Evolutionary conservation across 1,140 invertebrate species (phyloP).

Genomic region (Pseudoatta argentina): DNA sequence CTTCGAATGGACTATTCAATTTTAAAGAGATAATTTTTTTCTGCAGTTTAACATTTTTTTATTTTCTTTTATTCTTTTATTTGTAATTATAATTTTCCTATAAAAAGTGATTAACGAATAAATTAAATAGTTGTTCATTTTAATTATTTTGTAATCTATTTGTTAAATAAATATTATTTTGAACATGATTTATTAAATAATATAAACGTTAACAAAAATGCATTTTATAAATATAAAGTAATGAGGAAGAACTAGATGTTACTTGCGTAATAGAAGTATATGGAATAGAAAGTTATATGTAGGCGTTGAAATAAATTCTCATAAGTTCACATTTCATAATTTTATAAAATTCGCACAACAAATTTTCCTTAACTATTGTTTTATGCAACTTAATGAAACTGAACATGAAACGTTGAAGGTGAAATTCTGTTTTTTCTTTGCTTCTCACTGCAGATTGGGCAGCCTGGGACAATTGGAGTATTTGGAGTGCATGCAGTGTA

Average conservation of each 20-base stretch:
- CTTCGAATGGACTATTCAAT: too few species aligned
- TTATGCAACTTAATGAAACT: background rate
- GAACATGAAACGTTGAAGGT: background rate
- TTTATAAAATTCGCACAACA: background rate
- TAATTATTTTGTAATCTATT: too few species aligned
- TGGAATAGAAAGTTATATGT: background rate
- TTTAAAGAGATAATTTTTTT: too few species aligned
- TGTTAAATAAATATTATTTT: too few species aligned
- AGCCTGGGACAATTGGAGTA: slow-evolving; percentile 72
- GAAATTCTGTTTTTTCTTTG: background rate
- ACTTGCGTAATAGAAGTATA: background rate
- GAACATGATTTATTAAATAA: too few species aligned
- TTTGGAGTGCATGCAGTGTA: slow-evolving; percentile 74
- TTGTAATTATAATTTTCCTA: too few species aligned
- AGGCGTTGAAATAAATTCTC: background rate
- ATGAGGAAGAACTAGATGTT: background rate
- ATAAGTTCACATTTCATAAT: background rate
- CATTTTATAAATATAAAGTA: background rate
- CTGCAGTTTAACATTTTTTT: too few species aligned
- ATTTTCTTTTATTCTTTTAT: too few species aligned
- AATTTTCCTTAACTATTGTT: background rate
- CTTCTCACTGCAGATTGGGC: slow-evolving; percentile 30
- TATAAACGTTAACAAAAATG: background rate
- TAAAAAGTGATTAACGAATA: too few species aligned
- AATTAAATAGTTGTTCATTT: too few species aligned